These are phyloP conservation scores for Amorpha juglandis DNA, from an alignment of 2,888 invertebrate genomes.

Conservation along the genomic window DNA sequence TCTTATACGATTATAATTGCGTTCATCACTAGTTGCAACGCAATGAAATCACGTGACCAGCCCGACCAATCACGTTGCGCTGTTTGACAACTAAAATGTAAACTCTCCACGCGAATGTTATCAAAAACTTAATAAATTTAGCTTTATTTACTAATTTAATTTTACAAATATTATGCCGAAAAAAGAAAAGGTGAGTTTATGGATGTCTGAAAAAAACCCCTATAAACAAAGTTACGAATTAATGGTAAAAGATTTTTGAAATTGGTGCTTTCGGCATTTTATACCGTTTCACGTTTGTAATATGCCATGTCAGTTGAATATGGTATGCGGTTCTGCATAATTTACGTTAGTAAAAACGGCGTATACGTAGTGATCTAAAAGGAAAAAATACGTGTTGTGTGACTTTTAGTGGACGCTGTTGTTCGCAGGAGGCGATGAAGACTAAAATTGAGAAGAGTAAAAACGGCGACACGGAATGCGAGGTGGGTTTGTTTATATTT, in stretches of 20 bases:
- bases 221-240: constrained; percentile 29
- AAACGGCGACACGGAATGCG: constrained; percentile 81
- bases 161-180: constrained; percentile 57
- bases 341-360: constrained; percentile 67
- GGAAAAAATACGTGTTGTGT: constrained; percentile 65
- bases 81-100: constrained; percentile 59
- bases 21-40: constrained; percentile 55
- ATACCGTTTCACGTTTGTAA: constrained; percentile 55
- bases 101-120: constrained; percentile 62
- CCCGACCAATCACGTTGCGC: constrained; percentile 50
- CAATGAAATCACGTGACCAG: constrained; percentile 64
- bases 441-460: constrained; percentile 85
- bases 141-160: constrained; percentile 58
- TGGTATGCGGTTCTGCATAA: constrained; percentile 74
- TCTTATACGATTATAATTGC: background rate
- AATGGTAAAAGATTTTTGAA: constrained; percentile 44
- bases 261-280: constrained; percentile 65
- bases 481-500: constrained; percentile 77
- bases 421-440: constrained; percentile 84
- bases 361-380: constrained; percentile 57
- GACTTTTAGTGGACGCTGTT: constrained; percentile 68
- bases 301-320: constrained; percentile 77
- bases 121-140: constrained; percentile 61
- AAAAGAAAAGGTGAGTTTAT: constrained; percentile 67
- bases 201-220: constrained; percentile 37